A percentile compares a stretch with the other conserved stretches of the same genome.
phyloP scores from a whole-genome alignment of 2,797 vertebrate species.

The Coranthus polyacanthus region DNA sequence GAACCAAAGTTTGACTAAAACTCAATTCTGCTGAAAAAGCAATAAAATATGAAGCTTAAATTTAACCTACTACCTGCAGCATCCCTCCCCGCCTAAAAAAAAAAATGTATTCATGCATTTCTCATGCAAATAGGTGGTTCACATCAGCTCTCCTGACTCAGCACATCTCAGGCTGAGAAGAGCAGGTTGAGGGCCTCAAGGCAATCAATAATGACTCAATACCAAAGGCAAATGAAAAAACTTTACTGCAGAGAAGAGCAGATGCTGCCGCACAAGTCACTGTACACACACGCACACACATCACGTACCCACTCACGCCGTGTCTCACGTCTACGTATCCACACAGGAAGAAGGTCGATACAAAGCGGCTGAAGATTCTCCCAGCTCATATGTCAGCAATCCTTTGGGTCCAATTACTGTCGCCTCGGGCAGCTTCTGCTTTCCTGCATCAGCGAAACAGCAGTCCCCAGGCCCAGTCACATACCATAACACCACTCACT shows the following conservation, averaged over 20 bases:
- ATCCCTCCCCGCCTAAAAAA: background rate
- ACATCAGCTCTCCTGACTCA: slow-evolving; percentile 52
- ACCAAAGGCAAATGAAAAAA: slow-evolving; percentile 59
- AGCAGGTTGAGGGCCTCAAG: slow-evolving; percentile 62
- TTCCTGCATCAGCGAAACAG: slow-evolving; percentile 67
- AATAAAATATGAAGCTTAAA: slow-evolving; percentile 36
- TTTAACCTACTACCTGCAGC: slow-evolving; percentile 43
- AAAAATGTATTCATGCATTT: slow-evolving; percentile 60
- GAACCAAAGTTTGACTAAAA: slow-evolving; percentile 31
- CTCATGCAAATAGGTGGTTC: slow-evolving; percentile 62
- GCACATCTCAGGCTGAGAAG: slow-evolving; percentile 56
- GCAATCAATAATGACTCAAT: slow-evolving; percentile 74
- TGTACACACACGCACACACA: slow-evolving; percentile 24
- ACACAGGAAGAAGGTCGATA: slow-evolving; percentile 56
- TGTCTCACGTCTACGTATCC: slow-evolving; percentile 40
- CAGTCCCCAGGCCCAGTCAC: slow-evolving; percentile 33
- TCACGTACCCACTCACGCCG: slow-evolving; percentile 17
- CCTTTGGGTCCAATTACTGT: slow-evolving; percentile 77
- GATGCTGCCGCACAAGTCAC: slow-evolving; percentile 38
- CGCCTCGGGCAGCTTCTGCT: slow-evolving; percentile 51
- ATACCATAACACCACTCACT: slow-evolving; percentile 41
- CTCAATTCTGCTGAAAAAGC: slow-evolving; percentile 52
- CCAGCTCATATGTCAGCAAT: slow-evolving; percentile 65
- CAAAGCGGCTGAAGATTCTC: slow-evolving; percentile 68
- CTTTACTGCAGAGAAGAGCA: slow-evolving; percentile 42